Base-by-base conservation (phyloP, 1,140 invertebrate genomes). In the Conus betulinus region DNA sequence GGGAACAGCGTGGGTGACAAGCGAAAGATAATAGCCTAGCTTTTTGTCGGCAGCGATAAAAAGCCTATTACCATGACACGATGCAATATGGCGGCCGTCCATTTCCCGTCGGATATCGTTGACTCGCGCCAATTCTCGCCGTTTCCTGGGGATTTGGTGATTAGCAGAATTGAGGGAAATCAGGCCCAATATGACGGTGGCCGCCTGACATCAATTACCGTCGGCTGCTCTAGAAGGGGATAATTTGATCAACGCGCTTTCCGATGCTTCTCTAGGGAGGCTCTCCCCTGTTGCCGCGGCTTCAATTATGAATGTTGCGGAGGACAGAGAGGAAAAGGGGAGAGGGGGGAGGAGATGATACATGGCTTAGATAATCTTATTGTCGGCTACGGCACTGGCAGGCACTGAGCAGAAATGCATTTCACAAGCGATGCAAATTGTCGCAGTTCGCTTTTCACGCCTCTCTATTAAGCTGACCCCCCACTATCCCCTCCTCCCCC, bases 231-330 rank as follows among this genome's bases (percentile, higher is more conserved):
- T 78, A 27, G 85, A 87, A 74, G 71, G 71, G 71, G 71, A 78
- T 87, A 87, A 87, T 87, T 87, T 87, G 85, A 87, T 87, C 85
- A 87, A 57, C 85, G 51, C 71, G 85, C 85, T 87, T 87, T 87
- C 74, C 85, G 85, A 78, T 76, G 67, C 85, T 55, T 87, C 85
- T 79, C 74, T 25, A 25, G 85, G 85, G 85, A 87, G 53, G 5
- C 39, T 27, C 7, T 87, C 71, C 71, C 85, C 67, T 87, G 85
- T 87, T 87, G 39, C 20, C 39, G 85, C 85, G 85, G 74, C 39
- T 27, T 87, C 85, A 87, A 87, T 87, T 87, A 87, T 87, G 85
- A 79, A 79, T 81, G 79, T 53, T 5, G 79, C 51, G 3, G 79
- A 81, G 79, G 39, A 53, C 8, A 25, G 82, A 60, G 82, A 63